Evolutionary conservation across 2,888 invertebrate species (phyloP).

Genomic region (Scaeva pyrastri): DNA sequence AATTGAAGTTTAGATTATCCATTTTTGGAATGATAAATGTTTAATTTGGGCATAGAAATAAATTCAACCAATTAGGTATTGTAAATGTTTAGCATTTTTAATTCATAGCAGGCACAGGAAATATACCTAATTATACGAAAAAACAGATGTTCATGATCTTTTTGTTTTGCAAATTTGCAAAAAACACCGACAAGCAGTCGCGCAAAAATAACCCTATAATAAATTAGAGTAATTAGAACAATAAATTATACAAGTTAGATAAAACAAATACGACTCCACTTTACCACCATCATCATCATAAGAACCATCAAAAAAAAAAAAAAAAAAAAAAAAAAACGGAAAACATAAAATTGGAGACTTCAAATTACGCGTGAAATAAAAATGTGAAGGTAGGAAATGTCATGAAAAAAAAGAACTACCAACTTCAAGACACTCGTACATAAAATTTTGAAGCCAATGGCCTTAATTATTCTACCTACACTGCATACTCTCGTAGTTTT

Average conservation of each 20-base stretch:
- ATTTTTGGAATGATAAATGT: too few species aligned
- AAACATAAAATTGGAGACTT: neutral
- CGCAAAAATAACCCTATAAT: neutral
- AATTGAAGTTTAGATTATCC: too few species aligned
- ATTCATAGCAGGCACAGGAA: too few species aligned
- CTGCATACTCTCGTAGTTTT: neutral
- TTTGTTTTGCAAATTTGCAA: neutral
- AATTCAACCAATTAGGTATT: too few species aligned
- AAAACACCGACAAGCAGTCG: too few species aligned
- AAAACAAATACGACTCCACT: neutral
- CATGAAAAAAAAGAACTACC: neutral
- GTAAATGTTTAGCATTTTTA: too few species aligned
- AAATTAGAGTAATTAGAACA: constrained; percentile 1
- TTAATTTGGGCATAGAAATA: too few species aligned
- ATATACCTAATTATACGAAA: neutral
- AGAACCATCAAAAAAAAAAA: neutral
- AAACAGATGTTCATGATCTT: neutral
- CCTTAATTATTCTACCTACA: constrained; percentile 3
- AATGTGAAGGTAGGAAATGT: neutral
- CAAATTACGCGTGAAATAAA: neutral
- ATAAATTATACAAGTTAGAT: neutral
- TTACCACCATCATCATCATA: neutral
- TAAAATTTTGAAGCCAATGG: constrained; percentile 12
- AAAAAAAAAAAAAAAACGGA: neutral
- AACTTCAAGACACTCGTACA: neutral